Evolutionary conservation across 2,113 vertebrate species (phyloP).

Genomic region (Coreoperca whiteheadi): DNA sequence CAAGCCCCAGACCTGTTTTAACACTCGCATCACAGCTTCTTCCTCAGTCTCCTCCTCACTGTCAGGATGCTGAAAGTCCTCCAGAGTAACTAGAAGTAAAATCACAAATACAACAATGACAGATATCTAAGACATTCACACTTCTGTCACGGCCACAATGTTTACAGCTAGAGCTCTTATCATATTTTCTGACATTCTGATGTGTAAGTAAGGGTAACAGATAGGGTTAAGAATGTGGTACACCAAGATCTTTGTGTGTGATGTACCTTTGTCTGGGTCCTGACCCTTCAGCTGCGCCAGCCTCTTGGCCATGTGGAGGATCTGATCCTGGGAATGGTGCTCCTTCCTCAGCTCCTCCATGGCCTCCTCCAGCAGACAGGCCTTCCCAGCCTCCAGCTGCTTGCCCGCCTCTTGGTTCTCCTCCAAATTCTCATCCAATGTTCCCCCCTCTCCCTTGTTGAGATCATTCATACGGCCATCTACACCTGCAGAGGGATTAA

Average conservation of each 20-base stretch:
- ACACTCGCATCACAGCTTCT: constrained; percentile 87
- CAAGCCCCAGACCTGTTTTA: constrained; percentile 87
- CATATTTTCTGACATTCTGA: neutral
- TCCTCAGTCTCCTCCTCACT: constrained; percentile 96
- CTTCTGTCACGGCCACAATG: neutral
- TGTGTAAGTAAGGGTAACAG: neutral
- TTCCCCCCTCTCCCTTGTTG: constrained; percentile 78
- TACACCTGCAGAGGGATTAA: constrained; percentile 67
- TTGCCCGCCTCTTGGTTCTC: constrained; percentile 70
- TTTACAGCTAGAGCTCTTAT: neutral
- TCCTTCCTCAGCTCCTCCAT: constrained; percentile 88
- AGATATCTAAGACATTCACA: neutral
- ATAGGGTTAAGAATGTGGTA: neutral
- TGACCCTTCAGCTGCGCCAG: constrained; percentile 90
- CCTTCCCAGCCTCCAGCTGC: constrained; percentile 89
- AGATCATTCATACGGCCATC: constrained; percentile 88
- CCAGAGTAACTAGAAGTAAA: constrained; percentile 85
- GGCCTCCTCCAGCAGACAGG: constrained; percentile 88
- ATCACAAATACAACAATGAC: constrained; percentile 23
- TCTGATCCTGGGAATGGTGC: constrained; percentile 86
- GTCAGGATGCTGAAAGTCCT: constrained; percentile 87
- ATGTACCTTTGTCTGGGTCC: constrained; percentile 90
- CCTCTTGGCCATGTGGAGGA: constrained; percentile 89
- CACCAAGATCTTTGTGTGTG: neutral
- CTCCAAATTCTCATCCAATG: constrained; percentile 80